Evolutionary conservation across 1,140 invertebrate species (phyloP).

Genomic region (Ctenoplectra terminalis): DNA sequence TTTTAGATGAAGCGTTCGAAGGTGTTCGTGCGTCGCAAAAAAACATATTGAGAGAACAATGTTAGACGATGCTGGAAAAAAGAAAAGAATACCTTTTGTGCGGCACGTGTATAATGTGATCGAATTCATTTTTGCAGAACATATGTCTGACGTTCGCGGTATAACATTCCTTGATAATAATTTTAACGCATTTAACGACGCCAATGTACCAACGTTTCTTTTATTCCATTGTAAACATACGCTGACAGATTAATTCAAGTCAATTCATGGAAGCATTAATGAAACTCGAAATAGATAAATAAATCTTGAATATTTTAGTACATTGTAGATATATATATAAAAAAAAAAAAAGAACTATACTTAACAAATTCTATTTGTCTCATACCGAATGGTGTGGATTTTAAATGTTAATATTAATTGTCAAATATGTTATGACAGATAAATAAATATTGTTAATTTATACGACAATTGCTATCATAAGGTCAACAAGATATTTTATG

Average conservation of each 20-base stretch:
- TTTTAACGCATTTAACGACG: constrained; percentile 57
- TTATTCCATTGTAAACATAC: background rate
- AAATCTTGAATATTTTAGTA: constrained; percentile 52
- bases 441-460: background rate
- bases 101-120: background rate
- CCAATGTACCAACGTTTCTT: background rate
- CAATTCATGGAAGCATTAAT: constrained; percentile 40
- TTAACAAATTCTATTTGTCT: background rate
- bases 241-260: constrained; percentile 17
- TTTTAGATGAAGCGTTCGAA: constrained; percentile 26
- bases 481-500: constrained; percentile 3
- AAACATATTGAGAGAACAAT: background rate
- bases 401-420: background rate
- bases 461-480: background rate
- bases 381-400: background rate
- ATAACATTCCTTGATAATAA: constrained; percentile 60
- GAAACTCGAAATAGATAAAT: background rate
- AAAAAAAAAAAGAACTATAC: background rate
- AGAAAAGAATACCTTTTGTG: background rate
- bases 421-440: background rate
- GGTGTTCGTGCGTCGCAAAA: constrained; percentile 30
- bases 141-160: background rate
- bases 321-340: background rate
- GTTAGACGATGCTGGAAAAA: too few species aligned
- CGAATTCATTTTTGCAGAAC: constrained; percentile 22